Base-by-base conservation (phyloP, 1,140 invertebrate genomes). In the Schlechtendalia chinensis region DNA sequence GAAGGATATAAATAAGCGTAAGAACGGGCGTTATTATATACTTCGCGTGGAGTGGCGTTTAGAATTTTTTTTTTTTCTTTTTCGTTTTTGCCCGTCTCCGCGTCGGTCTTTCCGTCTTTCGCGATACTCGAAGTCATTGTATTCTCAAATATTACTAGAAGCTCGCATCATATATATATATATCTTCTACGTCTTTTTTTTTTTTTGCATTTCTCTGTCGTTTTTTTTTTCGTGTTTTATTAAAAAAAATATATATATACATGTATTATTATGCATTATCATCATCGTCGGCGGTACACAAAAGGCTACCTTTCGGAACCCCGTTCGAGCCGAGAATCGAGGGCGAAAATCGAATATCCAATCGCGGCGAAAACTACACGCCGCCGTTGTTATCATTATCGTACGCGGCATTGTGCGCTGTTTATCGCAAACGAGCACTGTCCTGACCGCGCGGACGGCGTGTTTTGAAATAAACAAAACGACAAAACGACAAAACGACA, bases 91-190 rank as follows among this genome's bases (percentile, higher is more conserved):
- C n/a, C 32, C 14, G n/a, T 24, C 17, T 50, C 45, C 45, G 14
- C 14, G 67, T 50, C 16, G 67, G 22, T 39, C 50, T 69, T 69
- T 69, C 39, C 39, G 45, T 69, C 65, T 24, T 11, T 5, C 39
- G 63, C 39, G 65, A 47, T 47, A 69, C 65, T 47, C n/a, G n/a
- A 29, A 69, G n/a, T 69, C 45, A 69, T 69, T 69, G 65, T 69
- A 47, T 8, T 4, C 39, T 69, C 65, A 47, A 69, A 47, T 47
- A 47, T 69, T 69, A 47, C 32, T 47, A 69, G 63, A 65, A 65
- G n/a, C 32, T 39, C 32, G 3, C 32, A 39, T 47, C 16, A 69
- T 22, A 47, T 16, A 24, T 45, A n/a, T n/a, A n/a, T 67, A 24
- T 47, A 47, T 69, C 65, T 12, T 47, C n/a, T 24, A 47, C 22